Percentiles rank a stretch among this genome's conserved stretches.
phyloP scores from a whole-genome alignment of 1,140 invertebrate species.

The Nautilus pompilius region DNA sequence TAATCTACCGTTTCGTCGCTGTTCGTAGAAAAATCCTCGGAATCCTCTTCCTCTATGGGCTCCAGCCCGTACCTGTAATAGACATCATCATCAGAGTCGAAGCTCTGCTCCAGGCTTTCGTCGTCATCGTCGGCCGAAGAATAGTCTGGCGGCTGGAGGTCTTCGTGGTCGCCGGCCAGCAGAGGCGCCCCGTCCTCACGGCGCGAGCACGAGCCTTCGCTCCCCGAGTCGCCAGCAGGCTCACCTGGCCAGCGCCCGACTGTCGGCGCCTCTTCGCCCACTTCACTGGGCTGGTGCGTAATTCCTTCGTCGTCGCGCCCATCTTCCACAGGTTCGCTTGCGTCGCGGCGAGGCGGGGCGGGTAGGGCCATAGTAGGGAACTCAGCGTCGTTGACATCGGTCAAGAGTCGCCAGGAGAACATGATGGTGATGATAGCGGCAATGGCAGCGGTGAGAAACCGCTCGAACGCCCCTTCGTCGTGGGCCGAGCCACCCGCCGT shows the following conservation, averaged over 20 bases:
- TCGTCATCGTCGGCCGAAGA: conserved; percentile 11
- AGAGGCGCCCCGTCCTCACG: no score
- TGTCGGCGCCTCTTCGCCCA: no score
- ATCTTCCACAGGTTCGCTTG: no score
- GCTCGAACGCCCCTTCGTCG: conserved; percentile 45
- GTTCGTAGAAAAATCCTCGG: conserved; percentile 21
- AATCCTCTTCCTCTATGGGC: conserved; percentile 44
- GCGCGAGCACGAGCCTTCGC: no score
- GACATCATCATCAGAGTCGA: conserved; percentile 17
- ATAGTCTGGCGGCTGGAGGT: no score
- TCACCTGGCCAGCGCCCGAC: no score
- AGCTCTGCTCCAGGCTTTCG: conserved; percentile 19
- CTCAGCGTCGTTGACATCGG: conserved; percentile 16
- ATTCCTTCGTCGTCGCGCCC: no score
- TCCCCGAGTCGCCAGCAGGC: no score
- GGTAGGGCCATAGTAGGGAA: not conserved
- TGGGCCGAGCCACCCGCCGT: conserved; percentile 5
- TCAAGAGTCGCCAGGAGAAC: conserved; percentile 47
- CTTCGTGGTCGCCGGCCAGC: no score
- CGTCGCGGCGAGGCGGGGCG: not conserved
- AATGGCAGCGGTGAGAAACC: conserved; percentile 47
- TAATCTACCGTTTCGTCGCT: not conserved
- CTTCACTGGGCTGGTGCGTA: no score
- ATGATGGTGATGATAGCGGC: conserved; percentile 49
- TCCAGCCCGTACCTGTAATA: conserved; percentile 27